Base-by-base conservation (phyloP, 2,113 vertebrate genomes). In the Ictidomys tridecemlineatus region DNA sequence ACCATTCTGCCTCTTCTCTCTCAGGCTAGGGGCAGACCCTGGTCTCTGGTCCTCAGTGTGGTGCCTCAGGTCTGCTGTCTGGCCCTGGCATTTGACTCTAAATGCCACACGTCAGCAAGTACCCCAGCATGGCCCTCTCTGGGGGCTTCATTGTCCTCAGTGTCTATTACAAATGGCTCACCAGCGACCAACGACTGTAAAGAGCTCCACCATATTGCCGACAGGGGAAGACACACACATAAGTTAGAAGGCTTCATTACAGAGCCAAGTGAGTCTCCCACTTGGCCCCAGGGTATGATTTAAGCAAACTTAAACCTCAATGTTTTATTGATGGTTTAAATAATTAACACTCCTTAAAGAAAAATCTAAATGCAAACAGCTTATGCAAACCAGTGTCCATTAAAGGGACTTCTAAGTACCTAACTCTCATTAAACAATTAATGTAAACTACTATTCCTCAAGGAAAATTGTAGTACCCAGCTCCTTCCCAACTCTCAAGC, bases 291-390 rank as follows among this genome's bases (percentile, higher is more conserved):
- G 84, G 80, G 92, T 73, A 58, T 42, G 87, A 95, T 90, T 93
- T 92, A 77, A 96, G 84, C 78, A 85, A 86, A 97, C 72, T 85
- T 89, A 94, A 94, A 88, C 56, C 10, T 72, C 91, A 72, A 7
- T 45, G 90, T 72, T 93, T 95, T 97, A 97, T 95, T 82, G 90
- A 95, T 93, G 61, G n/a, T 82, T 95, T 96, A 93, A 97, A 92
- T 95, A 97, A 96, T 97, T 97, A 95, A 94, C 73, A 88, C 69
- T 73, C 91, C 26, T 92, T 96, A 85, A 80, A 93, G 90, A 89
- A 94, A 84, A 92, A 76, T 93, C 96, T 78, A 87, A 96, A 84
- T 85, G 77, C 90, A 97, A 97, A 96, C 82, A 90, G 76, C 95
- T 97, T 83, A 53, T 93, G 65, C n/a, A 97, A 95, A 90, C 72